Evolutionary conservation across 30 jellyfish, hydroid and myxozoan genomes (phyloP).

Genomic region (Aurelia aurita): DNA sequence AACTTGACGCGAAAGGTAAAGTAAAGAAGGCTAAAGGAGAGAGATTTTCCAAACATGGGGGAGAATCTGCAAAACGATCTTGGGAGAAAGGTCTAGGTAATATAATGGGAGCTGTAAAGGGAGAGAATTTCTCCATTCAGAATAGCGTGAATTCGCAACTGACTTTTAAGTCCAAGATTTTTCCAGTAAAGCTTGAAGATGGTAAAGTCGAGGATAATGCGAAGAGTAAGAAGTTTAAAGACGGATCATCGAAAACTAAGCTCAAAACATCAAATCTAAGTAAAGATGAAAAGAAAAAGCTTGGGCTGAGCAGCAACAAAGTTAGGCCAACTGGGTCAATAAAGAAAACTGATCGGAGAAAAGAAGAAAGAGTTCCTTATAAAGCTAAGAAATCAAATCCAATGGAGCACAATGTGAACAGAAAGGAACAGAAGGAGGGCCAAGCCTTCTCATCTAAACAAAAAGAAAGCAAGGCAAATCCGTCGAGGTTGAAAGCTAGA

Average conservation of each 20-base stretch:
- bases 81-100: slow-evolving; percentile 64
- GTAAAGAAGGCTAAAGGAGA: too few species aligned
- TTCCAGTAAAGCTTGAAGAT: slow-evolving; percentile 10
- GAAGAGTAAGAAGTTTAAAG: not conserved
- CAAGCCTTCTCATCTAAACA: not conserved
- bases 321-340: not conserved
- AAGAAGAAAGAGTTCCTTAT: not conserved
- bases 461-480: not conserved
- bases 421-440: too few species aligned
- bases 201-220: not conserved
- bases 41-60: not conserved
- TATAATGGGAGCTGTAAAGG: slow-evolving; percentile 50
- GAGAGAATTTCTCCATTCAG: slow-evolving; percentile 51
- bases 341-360: not conserved
- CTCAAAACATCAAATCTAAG: not conserved
- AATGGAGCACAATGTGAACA: too few species aligned
- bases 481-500: too few species aligned
- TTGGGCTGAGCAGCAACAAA: not conserved
- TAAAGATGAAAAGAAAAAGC: not conserved
- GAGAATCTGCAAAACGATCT: slow-evolving; percentile 29
- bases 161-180: slow-evolving; percentile 54
- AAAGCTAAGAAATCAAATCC: not conserved
- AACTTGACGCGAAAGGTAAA: not conserved
- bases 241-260: not conserved
- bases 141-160: slow-evolving; percentile 58